Conservation (phyloP, 2,113 vertebrate species). For the Triplophysa dalaica region DNA sequence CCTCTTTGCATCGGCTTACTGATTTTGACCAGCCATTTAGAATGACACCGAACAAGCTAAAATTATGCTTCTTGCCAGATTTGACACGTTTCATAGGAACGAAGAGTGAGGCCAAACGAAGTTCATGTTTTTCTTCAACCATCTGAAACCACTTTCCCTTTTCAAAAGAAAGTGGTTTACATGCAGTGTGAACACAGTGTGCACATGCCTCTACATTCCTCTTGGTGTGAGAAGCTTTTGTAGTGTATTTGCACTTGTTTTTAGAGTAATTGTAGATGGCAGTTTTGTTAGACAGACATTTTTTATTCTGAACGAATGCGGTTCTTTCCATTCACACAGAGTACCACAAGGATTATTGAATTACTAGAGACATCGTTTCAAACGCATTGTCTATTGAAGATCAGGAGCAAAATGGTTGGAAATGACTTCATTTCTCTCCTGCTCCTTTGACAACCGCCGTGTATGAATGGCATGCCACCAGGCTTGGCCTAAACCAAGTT, state of each 20-base stretch:
- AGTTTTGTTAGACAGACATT: neutral
- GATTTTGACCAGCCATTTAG: neutral
- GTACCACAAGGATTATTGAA: constrained; percentile 9
- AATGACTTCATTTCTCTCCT: constrained; percentile 14
- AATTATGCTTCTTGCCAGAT: neutral
- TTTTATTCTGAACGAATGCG: too few relatives aligned
- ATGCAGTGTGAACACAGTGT: constrained; percentile 1
- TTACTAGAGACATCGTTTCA: neutral
- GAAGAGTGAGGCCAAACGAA: neutral
- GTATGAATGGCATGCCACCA: constrained; percentile 25
- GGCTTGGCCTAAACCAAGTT: constrained; percentile 3
- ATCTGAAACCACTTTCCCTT: constrained; percentile 1
- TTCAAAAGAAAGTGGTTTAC: constrained; percentile 2
- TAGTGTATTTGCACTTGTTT: constrained; percentile 4
- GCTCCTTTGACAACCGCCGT: constrained; percentile 1
- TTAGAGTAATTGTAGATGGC: constrained; percentile 22
- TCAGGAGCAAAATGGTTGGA: neutral
- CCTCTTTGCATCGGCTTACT: neutral
- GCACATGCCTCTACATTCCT: neutral
- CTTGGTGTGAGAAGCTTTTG: neutral
- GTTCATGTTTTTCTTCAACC: neutral
- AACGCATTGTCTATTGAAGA: constrained; percentile 17
- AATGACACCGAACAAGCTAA: too few relatives aligned
- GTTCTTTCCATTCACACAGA: neutral
- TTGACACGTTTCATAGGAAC: neutral